Base-by-base conservation (phyloP, 2,888 invertebrate species). In the Cryptocephalus moraei region DNA sequence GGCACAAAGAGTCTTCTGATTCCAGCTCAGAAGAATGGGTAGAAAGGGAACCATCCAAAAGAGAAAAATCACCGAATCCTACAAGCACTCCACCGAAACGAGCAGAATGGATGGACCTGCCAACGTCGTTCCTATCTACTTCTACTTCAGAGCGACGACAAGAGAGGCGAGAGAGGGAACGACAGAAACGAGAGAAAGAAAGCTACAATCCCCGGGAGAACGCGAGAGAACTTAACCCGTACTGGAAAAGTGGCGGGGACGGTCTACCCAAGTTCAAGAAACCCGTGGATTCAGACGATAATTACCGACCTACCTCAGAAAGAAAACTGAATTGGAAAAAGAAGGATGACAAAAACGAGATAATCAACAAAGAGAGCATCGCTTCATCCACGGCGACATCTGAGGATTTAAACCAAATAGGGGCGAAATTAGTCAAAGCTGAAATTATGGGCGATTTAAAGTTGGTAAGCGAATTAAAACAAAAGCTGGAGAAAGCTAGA, bases 361-460 rank as follows among this genome's bases (percentile, higher is more conserved):
- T 39, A 39, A 14, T 48, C 39, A 34, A 43, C 12, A 57, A 49
- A 45, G 51, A 32, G 41, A 12, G 51, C 40, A 44, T 43, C 34
- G 10, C 39, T 11, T 13, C 40, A 33, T 31, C 3, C 32, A 41
- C 9, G 10, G 32, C 9, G 11, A 45, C 82, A 40, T 85, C 89
- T 69, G 82, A 83, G 56, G 88, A 96, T 68, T 81, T 93, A 78
- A 99, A 97, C 71, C 82, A 84, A 58, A 68, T 99, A 39, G 91
- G 84, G 38, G 92, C 95, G 1, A 91, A 87, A 72, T 80, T 94
- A 52, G 74, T 97, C 0, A 93, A 93, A 74, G 95, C 96, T 10
- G 94, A 97, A 78, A 81, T 99, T 58, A 80, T 92, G 77, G 95
- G 93, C 12, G 83, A 95, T 65, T 71, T 67, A 63, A 77, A 78